These are phyloP conservation scores for Cladopsammia gracilis DNA, from an alignment of 64 coral and sea anemone genomes.

Conservation along the genomic window DNA sequence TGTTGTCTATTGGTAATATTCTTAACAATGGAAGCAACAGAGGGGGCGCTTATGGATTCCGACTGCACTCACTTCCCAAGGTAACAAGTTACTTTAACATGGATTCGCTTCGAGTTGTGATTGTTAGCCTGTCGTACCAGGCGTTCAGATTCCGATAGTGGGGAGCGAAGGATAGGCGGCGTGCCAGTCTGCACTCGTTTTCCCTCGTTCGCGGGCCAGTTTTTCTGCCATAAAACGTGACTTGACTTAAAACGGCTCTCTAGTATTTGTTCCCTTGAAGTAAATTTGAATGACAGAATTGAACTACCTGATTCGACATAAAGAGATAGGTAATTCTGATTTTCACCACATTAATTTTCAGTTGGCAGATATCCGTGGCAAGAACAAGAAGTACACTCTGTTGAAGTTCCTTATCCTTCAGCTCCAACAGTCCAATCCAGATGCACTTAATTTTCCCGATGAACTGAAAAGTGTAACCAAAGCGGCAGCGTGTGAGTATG, in stretches of 20 bases:
- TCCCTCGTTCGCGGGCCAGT: too few relatives aligned
- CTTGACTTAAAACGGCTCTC: too few relatives aligned
- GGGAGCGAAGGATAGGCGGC: too few relatives aligned
- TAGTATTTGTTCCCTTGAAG: too few relatives aligned
- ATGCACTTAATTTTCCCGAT: constrained; percentile 59
- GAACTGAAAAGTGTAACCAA: constrained; percentile 72
- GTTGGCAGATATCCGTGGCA: constrained; percentile 88
- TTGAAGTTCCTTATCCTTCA: constrained; percentile 81
- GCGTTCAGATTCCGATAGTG: too few relatives aligned
- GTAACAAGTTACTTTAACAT: constrained; percentile 10
- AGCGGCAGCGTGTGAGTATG: constrained; percentile 79
- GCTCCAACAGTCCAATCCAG: constrained; percentile 66
- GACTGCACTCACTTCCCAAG: constrained; percentile 88
- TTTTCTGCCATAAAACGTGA: too few relatives aligned
- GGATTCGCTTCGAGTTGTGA: too few relatives aligned
- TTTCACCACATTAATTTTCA: constrained; percentile 5
- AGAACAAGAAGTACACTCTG: constrained; percentile 77
- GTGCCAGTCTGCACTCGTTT: too few relatives aligned
- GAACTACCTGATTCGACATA: too few relatives aligned
- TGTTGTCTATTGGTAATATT: constrained; percentile 96
- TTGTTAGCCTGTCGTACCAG: too few relatives aligned
- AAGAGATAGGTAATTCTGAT: too few relatives aligned
- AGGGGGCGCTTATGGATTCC: constrained; percentile 90
- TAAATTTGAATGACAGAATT: too few relatives aligned
- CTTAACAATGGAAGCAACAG: constrained; percentile 85